Conservation (phyloP, 1,140 invertebrate genomes). For the Onthophagus taurus region DNA sequence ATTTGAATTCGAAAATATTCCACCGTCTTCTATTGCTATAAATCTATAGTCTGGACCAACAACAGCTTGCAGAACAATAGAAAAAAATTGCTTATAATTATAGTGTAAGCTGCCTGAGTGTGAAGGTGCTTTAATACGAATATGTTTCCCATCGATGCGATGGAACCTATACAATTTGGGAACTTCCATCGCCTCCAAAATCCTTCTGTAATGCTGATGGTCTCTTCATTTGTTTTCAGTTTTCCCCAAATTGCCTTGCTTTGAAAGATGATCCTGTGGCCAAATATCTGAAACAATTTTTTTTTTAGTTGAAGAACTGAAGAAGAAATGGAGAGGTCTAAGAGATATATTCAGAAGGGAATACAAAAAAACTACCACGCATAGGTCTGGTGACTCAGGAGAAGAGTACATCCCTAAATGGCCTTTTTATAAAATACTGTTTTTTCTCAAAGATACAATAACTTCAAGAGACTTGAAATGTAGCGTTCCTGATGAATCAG, state of each 20-base stretch:
- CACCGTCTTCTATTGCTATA: constrained; percentile 34
- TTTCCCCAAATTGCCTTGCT: constrained; percentile 19
- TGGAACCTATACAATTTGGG: constrained; percentile 11
- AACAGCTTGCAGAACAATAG: constrained; percentile 36
- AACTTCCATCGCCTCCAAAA: constrained; percentile 18
- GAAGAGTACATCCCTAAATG: constrained; percentile 9
- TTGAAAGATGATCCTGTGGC: constrained; percentile 16
- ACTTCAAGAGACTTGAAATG: background rate
- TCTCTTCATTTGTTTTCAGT: constrained; percentile 29
- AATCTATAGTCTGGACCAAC: constrained; percentile 34
- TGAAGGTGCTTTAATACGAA: constrained; percentile 3
- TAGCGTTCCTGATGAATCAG: background rate
- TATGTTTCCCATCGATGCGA: constrained; percentile 12
- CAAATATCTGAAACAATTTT: constrained; percentile 18
- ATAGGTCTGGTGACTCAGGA: constrained; percentile 12
- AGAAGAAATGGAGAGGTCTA: constrained; percentile 13
- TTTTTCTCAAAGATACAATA: constrained; percentile 6
- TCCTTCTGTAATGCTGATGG: constrained; percentile 27
- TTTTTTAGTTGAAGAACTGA: constrained; percentile 12
- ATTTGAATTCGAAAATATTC: constrained; percentile 19
- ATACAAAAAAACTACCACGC: constrained; percentile 12
- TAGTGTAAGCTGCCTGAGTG: background rate
- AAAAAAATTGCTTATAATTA: constrained; percentile 23
- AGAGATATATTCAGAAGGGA: constrained; percentile 12
- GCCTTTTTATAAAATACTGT: background rate